Base-by-base conservation (phyloP, 2,113 vertebrate genomes). In the Alligator mississippiensis region DNA sequence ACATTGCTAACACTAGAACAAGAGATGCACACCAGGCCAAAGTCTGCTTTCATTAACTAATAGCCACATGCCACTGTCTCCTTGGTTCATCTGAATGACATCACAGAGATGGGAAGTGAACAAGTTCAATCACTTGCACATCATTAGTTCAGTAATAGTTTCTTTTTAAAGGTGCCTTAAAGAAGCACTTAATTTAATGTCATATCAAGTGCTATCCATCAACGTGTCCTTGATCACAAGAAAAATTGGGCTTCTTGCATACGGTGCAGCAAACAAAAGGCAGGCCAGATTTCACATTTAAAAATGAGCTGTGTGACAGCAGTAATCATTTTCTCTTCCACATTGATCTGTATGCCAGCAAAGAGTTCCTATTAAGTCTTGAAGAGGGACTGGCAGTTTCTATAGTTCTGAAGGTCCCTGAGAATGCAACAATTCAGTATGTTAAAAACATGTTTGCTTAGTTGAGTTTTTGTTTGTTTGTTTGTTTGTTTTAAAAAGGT, bases 301-400 rank as follows among this genome's bases (percentile, higher is more conserved):
- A 90, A 96, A 96, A 89, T 84, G 82, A 90, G 75, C 94, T 84
- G 74, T 87, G 61, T 93, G 95, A 84, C 94, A 96, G 95, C 84
- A 94, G 94, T 80, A 93, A 93, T 94, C 94, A 95, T 96, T 97
- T 90, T 91, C 89, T 96, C 7, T 0, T 92, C 24, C 57, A 76
- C 93, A 95, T 27, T 93, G 96, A 94, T 96, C 92, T 89, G 70
- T 57, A 58, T 90, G 68, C 87, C 84, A 57, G 83, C 82, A 95
- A 94, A 95, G 86, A 38, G 85, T 92, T 94, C 78, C 88, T 85
- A 91, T 93, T 93, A 96, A 95, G 84, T 87, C 72, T 78, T 21
- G 47, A 96, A 70, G 64, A 93, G 89, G 89, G 38, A 15, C 57
- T 92, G 83, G 75, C 54, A 92, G 68, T 57, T 90, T 94, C 77